These are phyloP conservation scores for Huso huso DNA, from an alignment of 2,797 vertebrate genomes.

Conservation along the genomic window DNA sequence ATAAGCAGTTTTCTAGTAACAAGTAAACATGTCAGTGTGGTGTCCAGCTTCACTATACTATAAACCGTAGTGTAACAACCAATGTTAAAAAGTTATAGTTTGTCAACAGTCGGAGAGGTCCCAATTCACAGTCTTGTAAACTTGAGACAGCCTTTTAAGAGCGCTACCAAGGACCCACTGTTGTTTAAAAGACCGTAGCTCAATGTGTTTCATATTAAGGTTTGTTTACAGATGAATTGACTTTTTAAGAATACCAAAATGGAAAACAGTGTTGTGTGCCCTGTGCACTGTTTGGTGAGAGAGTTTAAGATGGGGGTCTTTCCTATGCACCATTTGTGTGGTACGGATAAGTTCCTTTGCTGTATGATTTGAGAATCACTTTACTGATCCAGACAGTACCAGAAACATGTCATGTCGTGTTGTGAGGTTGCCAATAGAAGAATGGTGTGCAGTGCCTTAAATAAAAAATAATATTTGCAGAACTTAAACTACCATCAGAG, in stretches of 20 bases:
- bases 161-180: background rate
- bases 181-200: background rate
- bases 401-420: background rate
- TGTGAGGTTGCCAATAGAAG: background rate
- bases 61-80: too few relatives aligned
- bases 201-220: slow-evolving; percentile 1
- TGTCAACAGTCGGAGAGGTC: background rate
- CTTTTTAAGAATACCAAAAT: slow-evolving; percentile 12
- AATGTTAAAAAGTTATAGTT: too few relatives aligned
- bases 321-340: slow-evolving; percentile 10
- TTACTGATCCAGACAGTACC: background rate
- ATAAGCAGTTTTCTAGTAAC: too few relatives aligned
- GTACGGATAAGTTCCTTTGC: background rate
- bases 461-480: background rate
- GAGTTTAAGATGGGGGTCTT: slow-evolving; percentile 15
- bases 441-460: background rate
- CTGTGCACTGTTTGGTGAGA: slow-evolving; percentile 24
- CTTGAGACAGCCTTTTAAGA: background rate
- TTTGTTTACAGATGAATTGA: slow-evolving; percentile 9
- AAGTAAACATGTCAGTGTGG: too few relatives aligned
- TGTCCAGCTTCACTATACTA: too few relatives aligned
- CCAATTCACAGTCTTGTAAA: background rate
- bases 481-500: background rate
- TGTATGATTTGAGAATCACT: background rate
- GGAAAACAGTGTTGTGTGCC: slow-evolving; percentile 16